Conservation (phyloP, 2,888 invertebrate genomes). For the Ormyrus nitidulus region DNA sequence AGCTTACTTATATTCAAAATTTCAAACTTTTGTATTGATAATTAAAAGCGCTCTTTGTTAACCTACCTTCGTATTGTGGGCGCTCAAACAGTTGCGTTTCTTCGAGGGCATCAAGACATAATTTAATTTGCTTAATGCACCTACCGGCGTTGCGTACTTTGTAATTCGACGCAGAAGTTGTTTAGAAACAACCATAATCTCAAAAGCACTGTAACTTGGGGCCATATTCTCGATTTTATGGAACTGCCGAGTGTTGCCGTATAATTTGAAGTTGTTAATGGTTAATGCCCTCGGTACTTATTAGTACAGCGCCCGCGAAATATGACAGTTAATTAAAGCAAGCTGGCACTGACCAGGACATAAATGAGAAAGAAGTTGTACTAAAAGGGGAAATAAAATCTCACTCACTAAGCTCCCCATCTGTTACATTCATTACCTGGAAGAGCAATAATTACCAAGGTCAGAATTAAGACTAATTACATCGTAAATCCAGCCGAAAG, state of each 20-base stretch:
- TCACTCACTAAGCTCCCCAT: no score
- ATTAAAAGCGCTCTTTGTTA: no score
- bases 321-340: slow-evolving; percentile 23
- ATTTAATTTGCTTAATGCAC: no score
- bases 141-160: background rate
- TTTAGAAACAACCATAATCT: slow-evolving; percentile 13
- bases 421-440: no score
- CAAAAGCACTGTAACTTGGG: background rate
- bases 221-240: slow-evolving; percentile 25
- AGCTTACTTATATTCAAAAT: no score
- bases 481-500: no score
- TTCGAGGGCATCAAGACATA: no score
- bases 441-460: no score
- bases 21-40: no score
- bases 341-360: slow-evolving; percentile 5
- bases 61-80: no score
- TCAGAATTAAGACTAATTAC: no score
- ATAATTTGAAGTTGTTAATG: slow-evolving; percentile 28
- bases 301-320: background rate
- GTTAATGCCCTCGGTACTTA: slow-evolving; percentile 2
- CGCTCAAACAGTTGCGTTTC: no score
- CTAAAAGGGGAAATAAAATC: background rate
- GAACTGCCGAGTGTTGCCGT: slow-evolving; percentile 10
- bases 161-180: background rate
- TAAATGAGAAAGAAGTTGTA: background rate